Evolutionary conservation across 2,113 vertebrate genomes (phyloP).

Genomic region (Pelodiscus sinensis): DNA sequence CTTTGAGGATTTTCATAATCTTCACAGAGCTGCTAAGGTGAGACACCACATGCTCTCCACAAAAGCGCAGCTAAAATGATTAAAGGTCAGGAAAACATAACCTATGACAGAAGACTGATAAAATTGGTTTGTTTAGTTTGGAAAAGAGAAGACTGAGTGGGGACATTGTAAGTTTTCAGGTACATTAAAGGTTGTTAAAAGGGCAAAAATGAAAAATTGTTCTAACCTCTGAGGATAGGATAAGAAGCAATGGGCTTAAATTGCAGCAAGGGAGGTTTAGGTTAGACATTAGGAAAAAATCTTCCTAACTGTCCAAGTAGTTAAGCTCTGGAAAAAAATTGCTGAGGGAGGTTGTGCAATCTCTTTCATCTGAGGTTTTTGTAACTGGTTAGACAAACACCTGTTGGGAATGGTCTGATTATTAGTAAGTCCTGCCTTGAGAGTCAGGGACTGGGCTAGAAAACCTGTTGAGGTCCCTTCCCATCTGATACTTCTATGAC

Average conservation of each 20-base stretch:
- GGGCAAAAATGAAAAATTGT: neutral
- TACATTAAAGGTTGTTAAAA: neutral
- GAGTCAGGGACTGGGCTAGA: neutral
- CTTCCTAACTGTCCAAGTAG: neutral
- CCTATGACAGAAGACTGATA: neutral
- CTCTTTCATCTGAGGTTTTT: neutral
- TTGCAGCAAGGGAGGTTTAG: neutral
- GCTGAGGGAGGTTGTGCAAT: neutral
- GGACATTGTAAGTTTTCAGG: neutral
- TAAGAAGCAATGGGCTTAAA: neutral
- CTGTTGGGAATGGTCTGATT: neutral
- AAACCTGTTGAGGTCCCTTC: neutral
- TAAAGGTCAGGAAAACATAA: neutral
- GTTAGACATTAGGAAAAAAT: neutral
- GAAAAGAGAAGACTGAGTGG: neutral
- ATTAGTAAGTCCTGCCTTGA: neutral
- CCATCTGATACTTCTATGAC: neutral
- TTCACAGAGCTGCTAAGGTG: constrained; percentile 68
- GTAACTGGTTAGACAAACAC: neutral
- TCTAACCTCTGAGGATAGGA: neutral
- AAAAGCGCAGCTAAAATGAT: neutral
- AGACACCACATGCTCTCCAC: neutral
- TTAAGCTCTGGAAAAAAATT: neutral
- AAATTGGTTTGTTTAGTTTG: neutral
- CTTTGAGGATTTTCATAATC: constrained; percentile 64